phyloP scores from a whole-genome alignment of 2,113 vertebrate species.

The Pitta sordida region DNA sequence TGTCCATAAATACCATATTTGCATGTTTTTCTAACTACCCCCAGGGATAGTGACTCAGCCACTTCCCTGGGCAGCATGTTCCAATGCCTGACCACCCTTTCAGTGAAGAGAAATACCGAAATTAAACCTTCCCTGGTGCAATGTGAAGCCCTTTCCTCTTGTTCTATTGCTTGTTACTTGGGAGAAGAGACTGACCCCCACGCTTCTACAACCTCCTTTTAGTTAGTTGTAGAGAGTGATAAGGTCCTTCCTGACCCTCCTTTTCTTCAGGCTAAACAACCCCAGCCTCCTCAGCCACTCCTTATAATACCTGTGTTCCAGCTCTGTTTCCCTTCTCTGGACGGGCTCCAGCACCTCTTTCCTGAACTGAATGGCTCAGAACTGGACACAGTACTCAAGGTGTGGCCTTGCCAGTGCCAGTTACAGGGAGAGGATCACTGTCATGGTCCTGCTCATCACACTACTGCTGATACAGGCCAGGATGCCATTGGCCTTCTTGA shows the following conservation, averaged over 20 bases:
- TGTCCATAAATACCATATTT: not conserved
- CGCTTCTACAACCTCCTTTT: not conserved
- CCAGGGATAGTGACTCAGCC: not conserved
- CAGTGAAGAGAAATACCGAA: not conserved
- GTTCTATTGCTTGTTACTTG: not conserved
- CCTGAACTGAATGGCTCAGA: not conserved
- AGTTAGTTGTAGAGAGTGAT: too few relatives aligned
- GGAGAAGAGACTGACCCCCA: not conserved
- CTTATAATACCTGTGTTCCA: not conserved
- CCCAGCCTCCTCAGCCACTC: not conserved
- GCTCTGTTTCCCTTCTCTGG: not conserved
- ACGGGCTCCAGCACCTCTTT: fast-evolving
- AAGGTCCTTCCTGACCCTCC: not conserved
- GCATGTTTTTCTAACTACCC: not conserved
- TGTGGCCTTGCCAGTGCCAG: not conserved
- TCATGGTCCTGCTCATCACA: not conserved
- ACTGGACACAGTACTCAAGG: not conserved
- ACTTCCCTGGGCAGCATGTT: not conserved
- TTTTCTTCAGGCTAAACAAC: not conserved
- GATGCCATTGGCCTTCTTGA: not conserved
- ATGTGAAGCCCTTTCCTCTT: not conserved
- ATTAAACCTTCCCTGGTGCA: not conserved
- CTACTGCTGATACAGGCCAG: not conserved
- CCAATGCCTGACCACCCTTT: not conserved
- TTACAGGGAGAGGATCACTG: not conserved